These are phyloP conservation scores for Hydrolagus affinis DNA, from an alignment of 2,113 vertebrate species.

Conservation along the genomic window DNA sequence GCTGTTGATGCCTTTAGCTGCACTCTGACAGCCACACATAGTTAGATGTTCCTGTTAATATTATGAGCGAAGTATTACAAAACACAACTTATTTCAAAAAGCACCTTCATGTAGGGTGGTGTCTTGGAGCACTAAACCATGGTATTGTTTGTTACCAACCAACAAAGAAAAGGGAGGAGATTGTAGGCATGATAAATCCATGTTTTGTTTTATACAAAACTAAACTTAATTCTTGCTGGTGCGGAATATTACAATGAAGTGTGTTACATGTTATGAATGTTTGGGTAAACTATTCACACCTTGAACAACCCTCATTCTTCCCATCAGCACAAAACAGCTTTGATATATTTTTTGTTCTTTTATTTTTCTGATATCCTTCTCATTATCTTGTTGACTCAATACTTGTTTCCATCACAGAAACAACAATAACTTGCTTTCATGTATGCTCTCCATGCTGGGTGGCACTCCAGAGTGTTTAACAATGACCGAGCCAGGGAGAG, in stretches of 20 bases:
- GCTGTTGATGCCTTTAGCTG: constrained; percentile 49
- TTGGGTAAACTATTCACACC: too few species aligned
- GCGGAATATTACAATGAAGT: too few species aligned
- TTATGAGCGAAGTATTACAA: constrained; percentile 32
- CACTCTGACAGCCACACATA: constrained; percentile 47
- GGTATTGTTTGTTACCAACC: not conserved
- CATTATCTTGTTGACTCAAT: not conserved
- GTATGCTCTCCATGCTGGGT: too few species aligned
- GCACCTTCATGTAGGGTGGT: too few species aligned
- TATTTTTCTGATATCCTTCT: not conserved
- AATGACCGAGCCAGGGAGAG: not conserved
- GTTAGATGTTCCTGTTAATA: constrained; percentile 43
- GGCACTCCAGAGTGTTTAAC: too few species aligned
- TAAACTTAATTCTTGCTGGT: not conserved
- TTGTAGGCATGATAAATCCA: not conserved
- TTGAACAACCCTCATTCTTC: too few species aligned
- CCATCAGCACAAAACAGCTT: not conserved
- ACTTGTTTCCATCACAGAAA: not conserved
- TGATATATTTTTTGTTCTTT: not conserved
- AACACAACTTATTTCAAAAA: too few species aligned
- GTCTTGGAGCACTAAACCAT: too few species aligned
- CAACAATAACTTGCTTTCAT: too few species aligned
- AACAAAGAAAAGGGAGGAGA: not conserved
- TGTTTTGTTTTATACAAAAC: not conserved
- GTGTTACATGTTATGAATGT: too few species aligned